Conservation (phyloP, 1,140 invertebrate genomes). For the Sarcophaga peregrina region DNA sequence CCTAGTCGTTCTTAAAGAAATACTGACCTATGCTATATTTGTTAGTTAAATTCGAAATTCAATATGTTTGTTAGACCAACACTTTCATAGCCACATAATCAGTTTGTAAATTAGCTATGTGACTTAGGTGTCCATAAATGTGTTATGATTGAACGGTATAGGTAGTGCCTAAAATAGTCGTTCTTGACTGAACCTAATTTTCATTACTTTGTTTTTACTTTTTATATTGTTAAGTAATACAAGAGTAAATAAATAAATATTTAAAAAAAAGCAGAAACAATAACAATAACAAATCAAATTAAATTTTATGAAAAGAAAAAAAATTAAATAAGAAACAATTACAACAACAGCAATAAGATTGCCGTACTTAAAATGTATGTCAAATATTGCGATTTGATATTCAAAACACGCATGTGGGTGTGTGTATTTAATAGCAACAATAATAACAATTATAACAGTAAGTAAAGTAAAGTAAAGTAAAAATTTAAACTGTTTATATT, state of each 20-base stretch:
- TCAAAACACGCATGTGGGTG: constrained; percentile 13
- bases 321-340: constrained; percentile 10
- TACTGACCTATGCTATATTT: no score
- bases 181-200: neutral
- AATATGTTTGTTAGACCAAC: no score
- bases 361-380: neutral
- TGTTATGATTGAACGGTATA: no score
- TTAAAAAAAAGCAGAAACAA: no score
- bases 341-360: neutral
- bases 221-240: neutral
- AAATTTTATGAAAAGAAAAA: neutral
- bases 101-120: no score
- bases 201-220: neutral
- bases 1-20: no score
- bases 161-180: no score
- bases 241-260: constrained; percentile 8
- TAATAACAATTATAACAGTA: neutral
- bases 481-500: neutral
- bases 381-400: constrained; percentile 9
- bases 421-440: neutral
- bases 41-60: no score
- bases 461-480: neutral
- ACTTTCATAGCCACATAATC: no score
- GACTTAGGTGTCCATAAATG: no score
- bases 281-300: constrained; percentile 10